phyloP scores from a whole-genome alignment of 2,113 vertebrate species.

The Jaculus jaculus region DNA sequence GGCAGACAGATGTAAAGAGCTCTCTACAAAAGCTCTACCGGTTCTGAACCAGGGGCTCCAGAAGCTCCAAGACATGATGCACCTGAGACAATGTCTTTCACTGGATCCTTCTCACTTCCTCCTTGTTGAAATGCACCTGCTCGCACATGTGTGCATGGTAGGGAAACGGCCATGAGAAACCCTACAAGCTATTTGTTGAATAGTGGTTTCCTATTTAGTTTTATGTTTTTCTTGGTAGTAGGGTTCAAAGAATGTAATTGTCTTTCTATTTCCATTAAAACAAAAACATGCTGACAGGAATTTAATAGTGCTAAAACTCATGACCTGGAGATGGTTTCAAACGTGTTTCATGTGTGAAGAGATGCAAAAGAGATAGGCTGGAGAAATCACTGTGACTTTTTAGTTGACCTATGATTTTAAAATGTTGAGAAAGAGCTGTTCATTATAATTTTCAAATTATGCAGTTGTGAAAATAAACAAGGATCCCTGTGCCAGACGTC shows the following conservation, averaged over 20 bases:
- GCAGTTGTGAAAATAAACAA: constrained; percentile 19
- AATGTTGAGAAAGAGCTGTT: constrained; percentile 3
- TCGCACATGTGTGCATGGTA: background rate
- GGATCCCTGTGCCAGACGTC: background rate
- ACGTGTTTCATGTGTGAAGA: background rate
- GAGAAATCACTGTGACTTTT: constrained; percentile 28
- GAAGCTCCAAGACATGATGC: background rate
- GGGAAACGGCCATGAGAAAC: background rate
- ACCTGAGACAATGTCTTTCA: background rate
- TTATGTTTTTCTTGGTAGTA: background rate
- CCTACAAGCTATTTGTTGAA: background rate
- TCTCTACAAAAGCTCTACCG: background rate
- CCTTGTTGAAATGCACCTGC: background rate
- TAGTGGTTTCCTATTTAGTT: background rate
- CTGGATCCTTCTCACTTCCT: background rate
- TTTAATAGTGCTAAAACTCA: constrained; percentile 56
- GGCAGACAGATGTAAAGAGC: background rate
- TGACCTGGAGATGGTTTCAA: background rate
- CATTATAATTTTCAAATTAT: constrained; percentile 55
- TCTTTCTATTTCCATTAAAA: constrained; percentile 20
- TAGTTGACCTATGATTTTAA: constrained; percentile 24
- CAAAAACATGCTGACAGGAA: constrained; percentile 51
- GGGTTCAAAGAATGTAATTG: constrained; percentile 1
- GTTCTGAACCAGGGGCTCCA: background rate
- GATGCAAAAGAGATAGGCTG: background rate